Base-by-base conservation (phyloP, 2,113 vertebrate genomes). In the Ancistrus triradiatus region DNA sequence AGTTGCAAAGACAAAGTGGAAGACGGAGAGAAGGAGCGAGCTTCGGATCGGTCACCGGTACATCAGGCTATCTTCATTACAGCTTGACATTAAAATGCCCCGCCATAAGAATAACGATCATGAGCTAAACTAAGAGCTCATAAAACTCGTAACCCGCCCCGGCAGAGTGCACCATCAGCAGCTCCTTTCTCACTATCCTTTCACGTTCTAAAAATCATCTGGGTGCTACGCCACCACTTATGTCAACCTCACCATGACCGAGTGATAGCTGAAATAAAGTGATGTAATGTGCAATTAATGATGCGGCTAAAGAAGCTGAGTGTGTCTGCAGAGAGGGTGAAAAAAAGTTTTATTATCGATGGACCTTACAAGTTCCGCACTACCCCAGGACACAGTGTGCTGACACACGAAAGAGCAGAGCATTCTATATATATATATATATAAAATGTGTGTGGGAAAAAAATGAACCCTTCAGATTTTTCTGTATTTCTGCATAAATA, bases 81-180 rank as follows among this genome's bases (percentile, higher is more conserved):
- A 7, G 15, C 52, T 27, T 33, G 48, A 49, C 62, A 58, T 60
- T 65, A 61, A 73, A 59, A 65, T 43, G 66, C 42, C 60, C 21
- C 6, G 1, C 58, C 18, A 22, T 9, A 48, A 66, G 61, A 69
- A 49, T 61, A 69, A 74, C 18, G 61, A 50, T 18, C 15, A 7
- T 1, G 8, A 25, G 19, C 13, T 25, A 65, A 74, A 56, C 40
- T 40, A 40, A 55, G 27, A 66, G 44, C 56, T 65, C 50, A 17
- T 61, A 47, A 73, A 73, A 53, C 50, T 22, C 21, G 22, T 56
- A 56, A 60, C 46, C 11, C 18, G 51, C 37, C 21, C 8, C 19
- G 33, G 31, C 67, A 40, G 52, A 43, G 40, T 48, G 53, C 31
- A 21, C 19, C 37, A 21, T 59, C 44, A 66, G 62, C 57, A 63